Percentiles rank a stretch among this genome's conserved stretches.
phyloP scores from a whole-genome alignment of 2,888 invertebrate species.

The Athalia rosae region DNA sequence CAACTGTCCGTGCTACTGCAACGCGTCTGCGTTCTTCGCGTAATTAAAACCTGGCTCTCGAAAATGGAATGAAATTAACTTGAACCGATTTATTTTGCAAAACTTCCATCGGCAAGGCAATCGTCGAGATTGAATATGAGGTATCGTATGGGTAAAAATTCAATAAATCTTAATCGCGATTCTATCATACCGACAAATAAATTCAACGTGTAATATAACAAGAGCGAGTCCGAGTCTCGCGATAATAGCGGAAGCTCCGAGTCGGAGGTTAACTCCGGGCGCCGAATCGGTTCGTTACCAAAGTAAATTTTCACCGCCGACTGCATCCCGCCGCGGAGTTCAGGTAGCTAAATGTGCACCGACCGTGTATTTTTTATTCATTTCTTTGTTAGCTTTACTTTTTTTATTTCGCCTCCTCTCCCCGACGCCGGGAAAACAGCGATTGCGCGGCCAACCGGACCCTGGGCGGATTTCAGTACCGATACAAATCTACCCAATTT shows the following conservation, averaged over 20 bases:
- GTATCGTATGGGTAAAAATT: too few species aligned
- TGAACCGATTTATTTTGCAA: too few species aligned
- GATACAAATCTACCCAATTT: conserved; percentile 40
- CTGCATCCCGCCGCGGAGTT: conserved; percentile 25
- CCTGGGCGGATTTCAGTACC: conserved; percentile 7
- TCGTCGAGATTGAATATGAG: too few species aligned
- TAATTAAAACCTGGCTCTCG: background rate
- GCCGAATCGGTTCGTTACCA: background rate
- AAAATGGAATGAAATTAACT: conserved; percentile 7
- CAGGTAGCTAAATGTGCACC: conserved; percentile 34
- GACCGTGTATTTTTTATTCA: conserved; percentile 22
- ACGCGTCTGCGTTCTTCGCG: background rate
- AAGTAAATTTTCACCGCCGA: conserved; percentile 28
- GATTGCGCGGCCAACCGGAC: conserved; percentile 28
- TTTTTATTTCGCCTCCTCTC: conserved; percentile 5
- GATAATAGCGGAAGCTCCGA: background rate
- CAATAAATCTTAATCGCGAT: too few species aligned
- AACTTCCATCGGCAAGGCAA: too few species aligned
- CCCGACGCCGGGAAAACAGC: conserved; percentile 17
- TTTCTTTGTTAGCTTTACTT: background rate
- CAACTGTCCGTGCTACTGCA: background rate
- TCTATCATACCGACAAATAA: too few species aligned
- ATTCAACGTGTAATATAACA: too few species aligned
- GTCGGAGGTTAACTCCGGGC: background rate
- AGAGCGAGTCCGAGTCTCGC: background rate